Evolutionary conservation across 1,140 invertebrate genomes (phyloP).

Genomic region (Ectropis grisescens): DNA sequence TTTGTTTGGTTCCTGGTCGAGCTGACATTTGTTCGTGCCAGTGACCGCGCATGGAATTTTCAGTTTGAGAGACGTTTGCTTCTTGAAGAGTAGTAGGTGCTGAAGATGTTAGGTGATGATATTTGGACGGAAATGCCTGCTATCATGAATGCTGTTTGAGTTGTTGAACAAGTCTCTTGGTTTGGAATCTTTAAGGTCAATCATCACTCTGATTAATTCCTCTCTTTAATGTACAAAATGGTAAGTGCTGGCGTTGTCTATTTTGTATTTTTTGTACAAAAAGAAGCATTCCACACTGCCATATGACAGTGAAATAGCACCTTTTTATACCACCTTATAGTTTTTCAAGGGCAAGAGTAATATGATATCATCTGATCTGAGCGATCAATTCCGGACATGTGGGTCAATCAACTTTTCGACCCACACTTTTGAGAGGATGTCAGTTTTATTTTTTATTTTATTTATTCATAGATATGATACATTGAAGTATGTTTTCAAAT

Average conservation of each 20-base stretch:
- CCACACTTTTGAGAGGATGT: too few relatives aligned
- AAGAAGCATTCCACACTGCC: constrained; percentile 17
- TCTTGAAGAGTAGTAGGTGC: too few relatives aligned
- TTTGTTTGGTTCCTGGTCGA: too few relatives aligned
- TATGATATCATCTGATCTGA: too few relatives aligned
- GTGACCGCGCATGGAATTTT: constrained; percentile 4
- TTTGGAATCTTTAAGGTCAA: constrained; percentile 6
- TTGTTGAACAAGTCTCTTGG: neutral
- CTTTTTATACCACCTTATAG: constrained; percentile 33
- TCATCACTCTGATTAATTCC: neutral
- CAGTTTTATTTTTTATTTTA: too few relatives aligned
- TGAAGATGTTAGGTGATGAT: too few relatives aligned
- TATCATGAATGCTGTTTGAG: constrained; percentile 9
- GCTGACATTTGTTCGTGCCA: constrained; percentile 2
- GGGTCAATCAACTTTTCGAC: too few relatives aligned
- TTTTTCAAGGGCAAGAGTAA: too few relatives aligned
- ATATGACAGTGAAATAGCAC: constrained; percentile 24
- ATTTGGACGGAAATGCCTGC: constrained; percentile 5
- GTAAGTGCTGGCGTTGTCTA: constrained; percentile 9
- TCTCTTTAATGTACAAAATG: constrained; percentile 6
- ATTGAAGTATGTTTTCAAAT: too few relatives aligned
- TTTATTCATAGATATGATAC: too few relatives aligned
- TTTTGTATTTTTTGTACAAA: constrained; percentile 17
- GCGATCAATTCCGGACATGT: constrained; percentile 25
- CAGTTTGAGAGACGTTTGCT: constrained; percentile 3